Conservation (phyloP, 2,888 invertebrate species). For the Isoperla grammatica region DNA sequence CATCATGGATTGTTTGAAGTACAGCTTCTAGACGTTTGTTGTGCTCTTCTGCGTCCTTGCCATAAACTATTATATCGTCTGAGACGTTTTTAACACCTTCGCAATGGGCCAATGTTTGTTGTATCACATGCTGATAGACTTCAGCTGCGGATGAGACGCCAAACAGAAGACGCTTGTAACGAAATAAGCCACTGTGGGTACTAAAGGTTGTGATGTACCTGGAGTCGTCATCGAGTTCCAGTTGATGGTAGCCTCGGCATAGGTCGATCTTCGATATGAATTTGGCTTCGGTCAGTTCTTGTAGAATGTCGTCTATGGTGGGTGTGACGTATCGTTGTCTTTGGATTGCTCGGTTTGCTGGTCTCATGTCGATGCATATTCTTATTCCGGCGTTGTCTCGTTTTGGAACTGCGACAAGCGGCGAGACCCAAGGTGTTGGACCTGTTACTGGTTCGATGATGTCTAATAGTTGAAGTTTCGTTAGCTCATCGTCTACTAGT, state of each 20-base stretch:
- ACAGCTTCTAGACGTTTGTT: too few species aligned
- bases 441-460: neutral
- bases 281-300: neutral
- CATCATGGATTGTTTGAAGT: neutral
- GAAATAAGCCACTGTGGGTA: neutral
- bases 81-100: neutral
- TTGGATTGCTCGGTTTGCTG: neutral
- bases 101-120: neutral
- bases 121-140: neutral
- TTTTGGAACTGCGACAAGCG: neutral
- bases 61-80: neutral
- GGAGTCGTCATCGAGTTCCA: neutral
- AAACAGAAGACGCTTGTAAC: conserved; percentile 1
- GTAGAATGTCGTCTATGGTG: conserved; percentile 5
- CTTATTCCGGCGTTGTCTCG: neutral
- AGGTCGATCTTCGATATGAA: conserved; percentile 3
- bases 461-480: neutral
- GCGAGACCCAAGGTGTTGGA: conserved; percentile 1
- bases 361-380: conserved; percentile 1
- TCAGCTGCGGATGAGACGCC: neutral
- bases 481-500: neutral
- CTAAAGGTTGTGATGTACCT: neutral
- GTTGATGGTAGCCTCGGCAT: conserved; percentile 1
- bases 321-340: neutral
- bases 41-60: too few species aligned